Evolutionary conservation across 2,113 vertebrate species (phyloP).

Genomic region (Myotis yumanensis): DNA sequence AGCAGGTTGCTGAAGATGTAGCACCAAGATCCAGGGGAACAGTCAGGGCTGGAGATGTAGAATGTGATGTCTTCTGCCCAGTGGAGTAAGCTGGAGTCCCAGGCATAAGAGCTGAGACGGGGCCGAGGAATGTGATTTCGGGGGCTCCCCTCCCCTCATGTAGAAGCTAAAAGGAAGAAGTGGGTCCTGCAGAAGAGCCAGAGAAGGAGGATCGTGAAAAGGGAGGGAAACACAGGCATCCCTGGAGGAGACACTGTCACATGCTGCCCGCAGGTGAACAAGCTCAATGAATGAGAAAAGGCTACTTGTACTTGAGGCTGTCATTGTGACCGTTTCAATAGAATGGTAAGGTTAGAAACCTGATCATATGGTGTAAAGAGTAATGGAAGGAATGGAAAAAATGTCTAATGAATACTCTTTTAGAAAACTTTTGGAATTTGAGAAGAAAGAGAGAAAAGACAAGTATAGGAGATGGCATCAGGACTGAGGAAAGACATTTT

Average conservation of each 20-base stretch:
- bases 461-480: not conserved
- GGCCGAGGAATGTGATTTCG: not conserved
- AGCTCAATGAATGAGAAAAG: not conserved
- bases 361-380: not conserved
- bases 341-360: not conserved
- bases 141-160: not conserved
- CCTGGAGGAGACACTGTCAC: not conserved
- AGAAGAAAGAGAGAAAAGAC: conserved; percentile 6
- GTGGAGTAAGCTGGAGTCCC: not conserved
- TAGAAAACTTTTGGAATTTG: not conserved
- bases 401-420: not conserved
- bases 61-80: not conserved
- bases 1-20: not conserved
- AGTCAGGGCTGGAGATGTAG: not conserved
- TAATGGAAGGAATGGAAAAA: not conserved
- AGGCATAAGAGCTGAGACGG: not conserved
- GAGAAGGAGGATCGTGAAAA: not conserved
- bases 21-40: not conserved
- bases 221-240: too few species aligned
- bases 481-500: not conserved
- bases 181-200: not conserved
- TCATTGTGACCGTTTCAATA: not conserved
- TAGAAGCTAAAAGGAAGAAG: not conserved
- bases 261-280: not conserved
- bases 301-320: not conserved